These are phyloP conservation scores for Thunnus albacares DNA, from an alignment of 2,797 vertebrate genomes.

Conservation along the genomic window DNA sequence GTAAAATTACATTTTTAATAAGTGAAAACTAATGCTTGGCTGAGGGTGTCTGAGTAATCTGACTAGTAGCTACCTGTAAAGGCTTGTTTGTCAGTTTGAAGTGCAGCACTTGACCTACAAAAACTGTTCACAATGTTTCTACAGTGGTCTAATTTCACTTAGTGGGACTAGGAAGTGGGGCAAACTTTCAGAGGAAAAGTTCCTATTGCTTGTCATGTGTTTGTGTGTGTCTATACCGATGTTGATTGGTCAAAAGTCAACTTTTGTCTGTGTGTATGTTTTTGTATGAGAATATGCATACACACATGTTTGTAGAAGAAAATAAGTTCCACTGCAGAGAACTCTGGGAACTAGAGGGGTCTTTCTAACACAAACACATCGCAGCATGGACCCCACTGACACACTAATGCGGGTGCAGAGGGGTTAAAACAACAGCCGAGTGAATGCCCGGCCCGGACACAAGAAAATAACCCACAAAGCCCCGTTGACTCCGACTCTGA, in stretches of 20 bases:
- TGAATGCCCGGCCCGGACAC: slow-evolving; percentile 50
- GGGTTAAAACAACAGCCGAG: slow-evolving; percentile 77
- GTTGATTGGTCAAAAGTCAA: slow-evolving; percentile 14
- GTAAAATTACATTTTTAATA: neutral
- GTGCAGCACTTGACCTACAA: slow-evolving; percentile 31
- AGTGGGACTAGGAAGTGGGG: neutral
- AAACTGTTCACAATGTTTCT: neutral
- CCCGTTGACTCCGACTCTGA: slow-evolving; percentile 25
- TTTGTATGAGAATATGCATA: slow-evolving; percentile 28
- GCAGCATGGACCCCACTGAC: slow-evolving; percentile 40
- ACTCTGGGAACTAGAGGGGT: slow-evolving; percentile 56
- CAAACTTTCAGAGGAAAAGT: neutral
- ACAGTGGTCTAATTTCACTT: slow-evolving; percentile 35
- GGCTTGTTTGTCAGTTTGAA: slow-evolving; percentile 23
- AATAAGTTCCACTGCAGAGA: slow-evolving; percentile 41
- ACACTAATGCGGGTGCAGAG: slow-evolving; percentile 62
- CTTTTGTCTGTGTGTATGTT: slow-evolving; percentile 39
- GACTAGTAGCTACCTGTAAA: slow-evolving; percentile 3
- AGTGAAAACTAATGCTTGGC: neutral
- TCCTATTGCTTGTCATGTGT: neutral
- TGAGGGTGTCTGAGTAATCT: neutral
- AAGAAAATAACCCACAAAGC: slow-evolving; percentile 64
- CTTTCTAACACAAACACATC: slow-evolving; percentile 71
- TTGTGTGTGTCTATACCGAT: neutral
- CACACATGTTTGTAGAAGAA: slow-evolving; percentile 11